These are phyloP conservation scores for Accipiter virgatus DNA, from an alignment of 2,113 vertebrate species.

Conservation along the genomic window DNA sequence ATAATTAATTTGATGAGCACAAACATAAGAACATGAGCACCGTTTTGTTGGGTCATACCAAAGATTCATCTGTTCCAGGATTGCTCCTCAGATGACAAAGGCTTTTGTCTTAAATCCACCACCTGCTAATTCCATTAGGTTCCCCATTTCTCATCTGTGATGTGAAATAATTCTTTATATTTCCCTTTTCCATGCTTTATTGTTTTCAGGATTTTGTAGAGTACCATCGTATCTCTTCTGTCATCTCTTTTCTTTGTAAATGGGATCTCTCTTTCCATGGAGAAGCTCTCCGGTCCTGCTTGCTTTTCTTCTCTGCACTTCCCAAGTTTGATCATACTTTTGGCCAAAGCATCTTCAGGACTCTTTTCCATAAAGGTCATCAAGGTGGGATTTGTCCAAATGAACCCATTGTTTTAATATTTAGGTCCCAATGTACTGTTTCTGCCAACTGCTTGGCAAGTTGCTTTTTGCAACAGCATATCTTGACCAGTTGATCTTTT, in stretches of 20 bases:
- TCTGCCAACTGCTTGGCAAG: not conserved
- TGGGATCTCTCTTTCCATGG: not conserved
- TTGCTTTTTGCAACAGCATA: not conserved
- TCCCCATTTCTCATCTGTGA: not conserved
- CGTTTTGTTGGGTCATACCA: constrained; percentile 1
- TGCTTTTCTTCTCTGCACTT: not conserved
- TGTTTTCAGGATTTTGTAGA: not conserved
- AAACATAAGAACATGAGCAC: not conserved
- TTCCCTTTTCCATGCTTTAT: not conserved
- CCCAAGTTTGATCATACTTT: not conserved
- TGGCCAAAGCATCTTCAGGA: not conserved
- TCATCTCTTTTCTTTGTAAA: not conserved
- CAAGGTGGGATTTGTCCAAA: not conserved
- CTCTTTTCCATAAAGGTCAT: not conserved
- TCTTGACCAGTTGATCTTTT: not conserved
- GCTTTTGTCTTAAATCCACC: constrained; percentile 2
- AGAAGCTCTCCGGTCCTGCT: not conserved
- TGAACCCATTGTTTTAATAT: not conserved
- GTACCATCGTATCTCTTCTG: not conserved
- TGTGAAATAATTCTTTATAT: not conserved
- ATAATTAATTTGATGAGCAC: constrained; percentile 37
- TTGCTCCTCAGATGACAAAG: not conserved
- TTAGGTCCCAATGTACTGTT: not conserved
- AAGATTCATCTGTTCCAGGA: not conserved
- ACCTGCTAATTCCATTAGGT: not conserved